A percentile compares a stretch with the other conserved stretches of the same genome.
phyloP scores from a whole-genome alignment of 2,113 vertebrate species.

The Galeopterus variegatus region DNA sequence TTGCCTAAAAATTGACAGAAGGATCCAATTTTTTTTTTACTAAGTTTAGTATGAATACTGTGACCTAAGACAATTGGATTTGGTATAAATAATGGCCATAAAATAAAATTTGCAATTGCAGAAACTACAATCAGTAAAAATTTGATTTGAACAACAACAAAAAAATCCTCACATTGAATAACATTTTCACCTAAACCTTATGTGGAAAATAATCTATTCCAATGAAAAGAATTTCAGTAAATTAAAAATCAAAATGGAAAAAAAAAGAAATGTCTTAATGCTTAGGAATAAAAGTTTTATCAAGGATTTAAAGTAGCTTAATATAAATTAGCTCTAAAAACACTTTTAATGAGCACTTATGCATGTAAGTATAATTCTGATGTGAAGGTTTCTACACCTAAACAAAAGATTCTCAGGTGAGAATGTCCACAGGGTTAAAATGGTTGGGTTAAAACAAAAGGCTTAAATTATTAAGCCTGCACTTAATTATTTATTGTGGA shows the following conservation, averaged over 20 bases:
- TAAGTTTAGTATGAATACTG: constrained; percentile 70
- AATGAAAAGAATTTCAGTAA: constrained; percentile 72
- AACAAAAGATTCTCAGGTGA: constrained; percentile 4
- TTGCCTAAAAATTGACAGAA: constrained; percentile 66
- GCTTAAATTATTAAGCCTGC: background rate
- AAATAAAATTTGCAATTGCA: constrained; percentile 65
- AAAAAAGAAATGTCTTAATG: constrained; percentile 39
- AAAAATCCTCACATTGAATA: background rate
- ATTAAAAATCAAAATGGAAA: constrained; percentile 72
- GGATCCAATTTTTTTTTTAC: constrained; percentile 48
- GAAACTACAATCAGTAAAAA: constrained; percentile 66
- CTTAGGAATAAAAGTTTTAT: constrained; percentile 19
- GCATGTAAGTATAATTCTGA: constrained; percentile 10
- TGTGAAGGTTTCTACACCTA: background rate
- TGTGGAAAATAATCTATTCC: constrained; percentile 66
- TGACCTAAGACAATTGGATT: constrained; percentile 57
- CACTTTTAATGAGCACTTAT: background rate
- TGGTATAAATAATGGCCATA: constrained; percentile 68
- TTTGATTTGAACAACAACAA: constrained; percentile 61
- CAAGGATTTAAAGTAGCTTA: constrained; percentile 30
- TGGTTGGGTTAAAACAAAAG: background rate
- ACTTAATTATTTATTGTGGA: background rate
- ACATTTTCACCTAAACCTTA: constrained; percentile 70
- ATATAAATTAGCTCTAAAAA: constrained; percentile 7
- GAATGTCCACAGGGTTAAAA: background rate